Evolutionary conservation across 92 coral and sea anemone species (phyloP).

Genomic region (Umimayanthus kanabou): DNA sequence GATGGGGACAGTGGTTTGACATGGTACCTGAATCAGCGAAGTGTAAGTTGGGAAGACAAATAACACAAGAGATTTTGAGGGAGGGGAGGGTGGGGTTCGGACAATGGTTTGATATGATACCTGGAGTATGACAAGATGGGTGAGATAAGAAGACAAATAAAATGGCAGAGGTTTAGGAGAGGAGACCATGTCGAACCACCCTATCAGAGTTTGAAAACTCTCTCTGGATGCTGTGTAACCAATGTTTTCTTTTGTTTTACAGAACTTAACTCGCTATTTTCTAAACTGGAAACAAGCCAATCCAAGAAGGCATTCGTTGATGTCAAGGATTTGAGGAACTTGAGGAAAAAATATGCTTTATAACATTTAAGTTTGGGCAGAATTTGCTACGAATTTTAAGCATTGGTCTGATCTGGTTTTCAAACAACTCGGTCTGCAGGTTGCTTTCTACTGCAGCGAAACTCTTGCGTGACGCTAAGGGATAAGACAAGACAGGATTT

Average conservation of each 20-base stretch:
- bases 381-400: neutral
- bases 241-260: constrained; percentile 15
- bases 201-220: neutral
- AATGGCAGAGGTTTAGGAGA: neutral
- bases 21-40: neutral
- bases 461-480: neutral
- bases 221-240: neutral
- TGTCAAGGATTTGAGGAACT: constrained; percentile 50
- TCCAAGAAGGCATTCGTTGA: constrained; percentile 43
- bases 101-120: neutral
- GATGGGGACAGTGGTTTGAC: neutral
- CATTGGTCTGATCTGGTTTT: neutral
- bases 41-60: neutral
- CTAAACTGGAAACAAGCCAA: constrained; percentile 57
- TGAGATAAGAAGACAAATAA: neutral
- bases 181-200: no score
- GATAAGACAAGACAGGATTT: neutral
- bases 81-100: neutral
- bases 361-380: neutral
- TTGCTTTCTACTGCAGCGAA: neutral
- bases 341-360: constrained; percentile 53
- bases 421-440: no score
- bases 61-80: neutral
- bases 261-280: constrained; percentile 62
- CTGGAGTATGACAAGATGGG: neutral